These are phyloP conservation scores for Apantesis nais DNA, from an alignment of 2,888 invertebrate genomes.

Conservation along the genomic window DNA sequence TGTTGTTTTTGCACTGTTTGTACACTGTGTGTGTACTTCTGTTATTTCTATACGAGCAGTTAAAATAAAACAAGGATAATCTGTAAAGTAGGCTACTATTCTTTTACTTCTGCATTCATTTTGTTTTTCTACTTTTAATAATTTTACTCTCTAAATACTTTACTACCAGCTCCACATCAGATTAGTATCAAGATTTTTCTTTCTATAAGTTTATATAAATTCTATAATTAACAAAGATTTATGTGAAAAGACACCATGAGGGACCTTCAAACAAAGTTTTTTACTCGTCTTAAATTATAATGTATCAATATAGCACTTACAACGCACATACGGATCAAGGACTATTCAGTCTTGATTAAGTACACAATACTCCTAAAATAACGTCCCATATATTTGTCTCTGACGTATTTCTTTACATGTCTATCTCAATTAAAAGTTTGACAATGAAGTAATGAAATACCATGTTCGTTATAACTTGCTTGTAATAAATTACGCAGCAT, in stretches of 20 bases:
- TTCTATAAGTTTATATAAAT: background rate
- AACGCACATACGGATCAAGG: conserved; percentile 2
- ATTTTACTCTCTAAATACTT: background rate
- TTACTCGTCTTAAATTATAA: background rate
- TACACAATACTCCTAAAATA: conserved; percentile 2
- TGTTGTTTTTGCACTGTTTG: background rate
- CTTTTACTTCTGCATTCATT: background rate
- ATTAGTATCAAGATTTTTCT: background rate
- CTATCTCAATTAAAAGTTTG: conserved; percentile 20
- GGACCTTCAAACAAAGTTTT: background rate
- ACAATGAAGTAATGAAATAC: conserved; percentile 16
- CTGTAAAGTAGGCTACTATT: background rate
- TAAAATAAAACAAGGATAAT: background rate
- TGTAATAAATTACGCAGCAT: background rate
- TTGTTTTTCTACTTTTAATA: background rate
- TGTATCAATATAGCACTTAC: background rate
- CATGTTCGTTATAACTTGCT: conserved; percentile 13
- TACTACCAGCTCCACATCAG: background rate
- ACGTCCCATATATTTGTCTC: background rate
- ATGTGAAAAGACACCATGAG: background rate
- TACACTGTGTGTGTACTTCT: background rate
- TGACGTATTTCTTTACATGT: background rate
- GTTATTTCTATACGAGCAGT: background rate
- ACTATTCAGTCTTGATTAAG: conserved; percentile 11
- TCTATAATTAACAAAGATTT: background rate